phyloP scores from a whole-genome alignment of 2,797 vertebrate species.

The Lepilemur septentrionalis region DNA sequence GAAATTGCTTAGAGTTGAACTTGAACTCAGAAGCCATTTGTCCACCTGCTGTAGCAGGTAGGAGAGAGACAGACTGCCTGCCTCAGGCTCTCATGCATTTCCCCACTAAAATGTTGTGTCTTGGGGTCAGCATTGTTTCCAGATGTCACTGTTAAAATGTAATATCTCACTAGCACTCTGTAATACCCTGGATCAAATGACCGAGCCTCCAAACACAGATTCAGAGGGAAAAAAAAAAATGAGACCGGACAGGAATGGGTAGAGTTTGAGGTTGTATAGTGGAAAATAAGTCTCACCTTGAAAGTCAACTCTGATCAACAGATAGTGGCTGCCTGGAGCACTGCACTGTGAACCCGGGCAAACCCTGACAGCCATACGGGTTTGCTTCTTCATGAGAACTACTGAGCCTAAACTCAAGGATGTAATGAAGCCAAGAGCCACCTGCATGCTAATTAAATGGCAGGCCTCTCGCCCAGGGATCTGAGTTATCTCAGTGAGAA shows the following conservation, averaged over 20 bases:
- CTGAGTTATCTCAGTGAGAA: not conserved
- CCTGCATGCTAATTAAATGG: not conserved
- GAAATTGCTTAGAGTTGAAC: not conserved
- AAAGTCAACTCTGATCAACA: not conserved
- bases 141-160: not conserved
- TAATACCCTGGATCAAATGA: not conserved
- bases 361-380: not conserved
- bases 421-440: not conserved
- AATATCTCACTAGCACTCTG: not conserved
- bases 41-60: not conserved
- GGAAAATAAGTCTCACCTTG: not conserved
- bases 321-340: not conserved
- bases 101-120: not conserved
- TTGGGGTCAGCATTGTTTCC: not conserved
- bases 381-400: not conserved
- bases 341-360: not conserved
- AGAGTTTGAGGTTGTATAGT: not conserved
- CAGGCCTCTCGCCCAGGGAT: not conserved
- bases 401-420: not conserved
- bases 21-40: conserved; percentile 6
- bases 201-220: not conserved
- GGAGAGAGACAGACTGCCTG: not conserved
- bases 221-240: not conserved
- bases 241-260: not conserved
- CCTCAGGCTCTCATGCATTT: not conserved